Conservation (phyloP, 2,113 vertebrate genomes). For the Zapus hudsonius region DNA sequence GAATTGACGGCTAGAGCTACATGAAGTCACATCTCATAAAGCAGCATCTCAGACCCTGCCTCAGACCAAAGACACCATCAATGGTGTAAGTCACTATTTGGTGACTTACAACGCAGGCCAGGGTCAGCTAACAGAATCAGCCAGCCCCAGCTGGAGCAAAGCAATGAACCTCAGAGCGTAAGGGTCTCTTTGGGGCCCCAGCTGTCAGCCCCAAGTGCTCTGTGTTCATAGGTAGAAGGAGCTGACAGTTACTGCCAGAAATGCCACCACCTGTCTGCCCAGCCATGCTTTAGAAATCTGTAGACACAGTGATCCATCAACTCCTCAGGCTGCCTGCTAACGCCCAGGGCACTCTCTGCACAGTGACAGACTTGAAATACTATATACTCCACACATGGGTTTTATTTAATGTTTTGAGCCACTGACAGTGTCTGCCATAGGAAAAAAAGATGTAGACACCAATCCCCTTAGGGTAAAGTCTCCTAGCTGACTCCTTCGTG, state of each 20-base stretch:
- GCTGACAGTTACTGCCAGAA: background rate
- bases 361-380: constrained; percentile 6
- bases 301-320: background rate
- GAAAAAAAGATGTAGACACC: background rate
- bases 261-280: background rate
- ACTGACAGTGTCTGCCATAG: background rate
- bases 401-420: constrained; percentile 37
- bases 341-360: background rate
- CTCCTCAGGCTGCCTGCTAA: background rate
- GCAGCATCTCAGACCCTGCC: background rate
- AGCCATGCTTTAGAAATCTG: background rate
- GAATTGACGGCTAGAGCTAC: background rate
- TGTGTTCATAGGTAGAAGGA: accelerated
- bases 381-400: background rate
- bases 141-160: background rate
- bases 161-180: background rate
- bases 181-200: background rate
- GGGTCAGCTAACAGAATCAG: background rate
- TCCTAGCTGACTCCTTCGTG: background rate
- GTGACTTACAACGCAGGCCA: background rate
- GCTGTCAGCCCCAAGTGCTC: background rate
- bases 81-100: background rate
- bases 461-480: background rate
- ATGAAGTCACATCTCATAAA: background rate
- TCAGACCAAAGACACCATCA: background rate